phyloP scores from a whole-genome alignment of 2,888 invertebrate genomes.

The Odontothrips loti region DNA sequence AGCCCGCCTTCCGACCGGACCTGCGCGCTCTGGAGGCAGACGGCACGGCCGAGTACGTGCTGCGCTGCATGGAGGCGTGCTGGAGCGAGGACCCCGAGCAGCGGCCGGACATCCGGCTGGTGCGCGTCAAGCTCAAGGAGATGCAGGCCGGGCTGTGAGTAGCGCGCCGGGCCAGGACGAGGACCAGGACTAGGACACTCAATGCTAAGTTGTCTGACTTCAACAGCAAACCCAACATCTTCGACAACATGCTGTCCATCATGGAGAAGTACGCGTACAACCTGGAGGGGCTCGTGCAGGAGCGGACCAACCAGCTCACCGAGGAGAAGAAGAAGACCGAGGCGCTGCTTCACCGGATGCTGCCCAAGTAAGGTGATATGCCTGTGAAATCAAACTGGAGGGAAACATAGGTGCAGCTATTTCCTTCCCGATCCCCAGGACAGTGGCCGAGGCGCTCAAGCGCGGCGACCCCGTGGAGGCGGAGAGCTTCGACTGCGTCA shows the following conservation, averaged over 20 bases:
- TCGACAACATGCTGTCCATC: slow-evolving; percentile 84
- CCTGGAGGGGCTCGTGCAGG: slow-evolving; percentile 76
- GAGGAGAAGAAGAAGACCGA: slow-evolving; percentile 84
- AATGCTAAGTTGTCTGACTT: background rate
- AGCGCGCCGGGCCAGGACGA: background rate
- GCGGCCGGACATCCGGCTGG: slow-evolving; percentile 72
- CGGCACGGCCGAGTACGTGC: slow-evolving; percentile 68
- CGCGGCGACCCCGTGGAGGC: slow-evolving; percentile 74
- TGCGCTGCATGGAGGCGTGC: slow-evolving; percentile 68
- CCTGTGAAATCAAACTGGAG: too few relatives aligned
- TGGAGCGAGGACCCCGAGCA: slow-evolving; percentile 78
- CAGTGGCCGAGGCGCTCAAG: slow-evolving; percentile 75
- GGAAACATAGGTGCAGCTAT: too few relatives aligned
- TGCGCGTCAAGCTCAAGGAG: slow-evolving; percentile 71
- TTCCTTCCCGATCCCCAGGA: slow-evolving; percentile 58
- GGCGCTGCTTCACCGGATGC: slow-evolving; percentile 75
- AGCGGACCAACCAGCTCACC: slow-evolving; percentile 71
- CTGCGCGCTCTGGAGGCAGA: slow-evolving; percentile 42
- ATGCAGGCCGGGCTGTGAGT: slow-evolving; percentile 62
- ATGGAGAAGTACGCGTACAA: slow-evolving; percentile 90
- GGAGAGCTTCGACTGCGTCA: slow-evolving; percentile 75
- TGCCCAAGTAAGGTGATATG: slow-evolving; percentile 75
- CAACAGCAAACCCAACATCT: slow-evolving; percentile 72
- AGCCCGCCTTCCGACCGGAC: slow-evolving; percentile 56
- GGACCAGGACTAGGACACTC: background rate